These are phyloP conservation scores for Merodon equestris DNA, from an alignment of 2,888 invertebrate species.

Conservation along the genomic window DNA sequence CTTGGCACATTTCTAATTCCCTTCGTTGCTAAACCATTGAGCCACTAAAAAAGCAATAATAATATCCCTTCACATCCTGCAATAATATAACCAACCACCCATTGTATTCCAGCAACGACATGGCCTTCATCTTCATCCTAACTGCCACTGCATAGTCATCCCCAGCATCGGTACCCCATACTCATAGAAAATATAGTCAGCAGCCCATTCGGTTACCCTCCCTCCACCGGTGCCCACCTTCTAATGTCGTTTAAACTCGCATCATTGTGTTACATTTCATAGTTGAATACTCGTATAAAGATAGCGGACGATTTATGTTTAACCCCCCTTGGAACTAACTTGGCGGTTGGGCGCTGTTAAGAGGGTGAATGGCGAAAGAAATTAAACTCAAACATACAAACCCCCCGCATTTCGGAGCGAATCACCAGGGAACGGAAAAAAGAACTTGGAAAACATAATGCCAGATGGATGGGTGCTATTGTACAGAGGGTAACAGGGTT, in stretches of 20 bases:
- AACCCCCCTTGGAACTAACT: conserved; percentile 16
- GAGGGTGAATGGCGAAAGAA: conserved; percentile 51
- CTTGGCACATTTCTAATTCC: conserved; percentile 64
- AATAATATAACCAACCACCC: conserved; percentile 51
- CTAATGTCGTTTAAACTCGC: conserved; percentile 68
- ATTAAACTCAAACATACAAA: conserved; percentile 68
- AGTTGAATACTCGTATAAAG: conserved; percentile 67
- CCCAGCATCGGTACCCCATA: no score
- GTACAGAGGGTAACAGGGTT: conserved; percentile 17
- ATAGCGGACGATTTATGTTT: conserved; percentile 66
- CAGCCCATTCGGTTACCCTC: neutral
- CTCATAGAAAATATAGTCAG: no score
- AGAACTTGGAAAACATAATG: conserved; percentile 41
- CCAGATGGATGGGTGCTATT: conserved; percentile 60
- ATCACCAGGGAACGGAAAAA: no score
- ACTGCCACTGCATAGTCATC: conserved; percentile 26
- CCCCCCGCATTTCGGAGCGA: conserved; percentile 2
- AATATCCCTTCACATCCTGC: conserved; percentile 68
- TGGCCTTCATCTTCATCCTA: conserved; percentile 43
- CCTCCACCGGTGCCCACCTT: conserved; percentile 27
- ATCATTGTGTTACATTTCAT: conserved; percentile 68
- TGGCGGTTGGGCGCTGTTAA: neutral
- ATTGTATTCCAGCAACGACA: conserved; percentile 46
- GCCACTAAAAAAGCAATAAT: conserved; percentile 68
- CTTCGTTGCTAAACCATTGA: conserved; percentile 66